Evolutionary conservation across 2,888 invertebrate species (phyloP).

Genomic region (Heliconius charithonia): DNA sequence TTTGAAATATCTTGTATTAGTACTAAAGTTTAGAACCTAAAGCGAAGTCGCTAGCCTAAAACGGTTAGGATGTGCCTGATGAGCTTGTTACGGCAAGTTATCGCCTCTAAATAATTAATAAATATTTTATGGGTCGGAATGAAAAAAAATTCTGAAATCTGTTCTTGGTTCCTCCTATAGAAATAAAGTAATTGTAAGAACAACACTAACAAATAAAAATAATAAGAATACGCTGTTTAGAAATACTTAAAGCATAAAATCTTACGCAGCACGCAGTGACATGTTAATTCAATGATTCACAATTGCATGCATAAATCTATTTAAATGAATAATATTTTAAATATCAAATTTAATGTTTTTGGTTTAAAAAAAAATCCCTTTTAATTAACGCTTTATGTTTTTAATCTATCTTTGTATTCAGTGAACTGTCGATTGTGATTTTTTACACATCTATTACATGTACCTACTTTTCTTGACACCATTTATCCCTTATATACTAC

Average conservation of each 20-base stretch:
- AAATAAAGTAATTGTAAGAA: no score
- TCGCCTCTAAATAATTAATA: background rate
- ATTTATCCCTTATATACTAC: background rate
- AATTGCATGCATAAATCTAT: no score
- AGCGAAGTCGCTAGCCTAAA: background rate
- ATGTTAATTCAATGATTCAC: no score
- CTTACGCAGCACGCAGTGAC: no score
- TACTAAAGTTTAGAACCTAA: constrained; percentile 1
- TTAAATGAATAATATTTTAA: no score
- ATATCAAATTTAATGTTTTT: no score
- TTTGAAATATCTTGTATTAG: background rate
- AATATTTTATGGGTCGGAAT: background rate
- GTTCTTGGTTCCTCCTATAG: background rate
- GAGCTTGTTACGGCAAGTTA: background rate
- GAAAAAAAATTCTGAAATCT: background rate
- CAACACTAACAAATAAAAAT: no score
- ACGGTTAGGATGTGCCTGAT: background rate
- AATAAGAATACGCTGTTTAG: no score
- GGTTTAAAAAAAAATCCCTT: no score
- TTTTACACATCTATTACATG: background rate
- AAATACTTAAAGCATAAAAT: no score
- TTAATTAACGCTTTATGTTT: no score
- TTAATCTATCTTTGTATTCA: constrained; percentile 4
- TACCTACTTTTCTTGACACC: background rate
- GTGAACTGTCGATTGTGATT: no score